These are phyloP conservation scores for Parotocinclus haroldoi DNA, from an alignment of 2,797 vertebrate genomes.

Conservation along the genomic window DNA sequence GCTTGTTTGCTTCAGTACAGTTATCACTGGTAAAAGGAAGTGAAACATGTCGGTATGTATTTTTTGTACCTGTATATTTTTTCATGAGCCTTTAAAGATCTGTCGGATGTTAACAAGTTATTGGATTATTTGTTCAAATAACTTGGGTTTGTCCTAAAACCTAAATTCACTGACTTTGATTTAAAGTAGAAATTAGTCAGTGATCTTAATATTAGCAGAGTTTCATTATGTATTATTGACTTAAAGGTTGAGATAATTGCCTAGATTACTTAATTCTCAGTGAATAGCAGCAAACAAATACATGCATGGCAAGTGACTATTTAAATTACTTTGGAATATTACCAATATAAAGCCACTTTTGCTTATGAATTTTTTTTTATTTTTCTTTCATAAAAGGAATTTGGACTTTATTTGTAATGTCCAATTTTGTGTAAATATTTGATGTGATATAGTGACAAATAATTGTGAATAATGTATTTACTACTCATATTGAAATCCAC, in stretches of 20 bases:
- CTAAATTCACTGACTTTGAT: too few species aligned
- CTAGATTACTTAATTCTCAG: too few species aligned
- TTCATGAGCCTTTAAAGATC: background rate
- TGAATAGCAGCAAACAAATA: slow-evolving; percentile 6
- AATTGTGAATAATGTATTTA: too few species aligned
- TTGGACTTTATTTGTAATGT: slow-evolving; percentile 16
- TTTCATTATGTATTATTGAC: background rate
- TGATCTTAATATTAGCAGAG: background rate
- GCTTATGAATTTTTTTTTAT: background rate
- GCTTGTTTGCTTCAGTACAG: slow-evolving; percentile 27
- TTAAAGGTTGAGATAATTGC: background rate
- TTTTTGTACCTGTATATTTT: too few species aligned
- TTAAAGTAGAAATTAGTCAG: too few species aligned
- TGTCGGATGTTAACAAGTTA: too few species aligned
- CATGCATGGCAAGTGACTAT: slow-evolving; percentile 22
- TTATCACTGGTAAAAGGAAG: slow-evolving; percentile 2
- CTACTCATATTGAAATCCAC: too few species aligned
- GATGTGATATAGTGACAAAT: slow-evolving; percentile 25
- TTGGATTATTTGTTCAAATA: background rate
- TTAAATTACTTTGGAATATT: background rate
- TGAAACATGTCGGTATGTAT: too few species aligned
- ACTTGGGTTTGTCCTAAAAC: too few species aligned
- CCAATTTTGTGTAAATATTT: slow-evolving; percentile 31
- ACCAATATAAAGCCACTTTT: background rate
- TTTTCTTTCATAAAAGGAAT: slow-evolving; percentile 12